Evolutionary conservation across 2,888 invertebrate genomes (phyloP), one percentile per base, ranked within the genome.

Genomic region (Tinea semifulvella): DNA sequence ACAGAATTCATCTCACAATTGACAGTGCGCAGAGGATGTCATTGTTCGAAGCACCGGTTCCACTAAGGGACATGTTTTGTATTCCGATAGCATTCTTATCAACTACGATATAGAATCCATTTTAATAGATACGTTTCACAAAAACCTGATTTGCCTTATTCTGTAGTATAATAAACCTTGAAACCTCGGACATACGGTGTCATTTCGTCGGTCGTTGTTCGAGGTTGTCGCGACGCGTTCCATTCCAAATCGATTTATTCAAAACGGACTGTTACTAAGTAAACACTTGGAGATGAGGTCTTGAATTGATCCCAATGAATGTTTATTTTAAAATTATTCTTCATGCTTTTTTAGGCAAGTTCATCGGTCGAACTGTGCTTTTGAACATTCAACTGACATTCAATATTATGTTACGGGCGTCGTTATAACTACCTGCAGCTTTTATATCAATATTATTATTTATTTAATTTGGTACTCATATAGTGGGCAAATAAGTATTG

Each of bases 241-340:
- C 57, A 63, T 61, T 58, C 53, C 55, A 65, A 75, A 69, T 71
- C 69, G 68, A 72, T 72, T 72, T 69, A 68, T 68, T 66, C 61
- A 68, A 72, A 65, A 63, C 69, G 65, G 67, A 65, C 66, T 76
- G 73, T 76, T 76, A 73, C 76, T 73, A 72, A 74, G 72, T 72
- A 79, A 79, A 79, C 64, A 77, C 70, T 72, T 54, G 45, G 58
- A 63, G 68, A 66, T 70, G 68, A 65, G 65, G 68, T 54, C 61
- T 63, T 65, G 66, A 71, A 75, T 73, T 69, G 66, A 69, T 72
- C 68, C 62, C 63, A 58, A 61, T 58, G 60, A 62, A 65, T 77
- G 66, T 79, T 79, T 74, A 71, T 75, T 76, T 74, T 61, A 65
- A 63, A 57, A 61, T 64, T 40, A 64, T 62, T 66, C 63, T 69